Evolutionary conservation across 2,113 vertebrate genomes (phyloP).

Genomic region (Mystacornis crossleyi): DNA sequence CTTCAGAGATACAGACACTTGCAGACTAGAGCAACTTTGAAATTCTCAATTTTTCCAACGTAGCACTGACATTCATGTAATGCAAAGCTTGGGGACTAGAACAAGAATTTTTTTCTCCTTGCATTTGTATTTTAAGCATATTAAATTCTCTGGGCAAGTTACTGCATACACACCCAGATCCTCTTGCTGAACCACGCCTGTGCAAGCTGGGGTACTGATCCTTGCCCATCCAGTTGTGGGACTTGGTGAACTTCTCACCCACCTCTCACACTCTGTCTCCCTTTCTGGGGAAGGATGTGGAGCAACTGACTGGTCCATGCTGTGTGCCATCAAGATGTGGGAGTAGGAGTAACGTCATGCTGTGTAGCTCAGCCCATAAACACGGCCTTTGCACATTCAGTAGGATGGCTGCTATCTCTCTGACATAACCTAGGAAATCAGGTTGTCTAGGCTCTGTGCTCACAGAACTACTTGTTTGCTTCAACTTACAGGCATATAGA

Average conservation of each 20-base stretch:
- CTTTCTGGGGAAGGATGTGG: neutral
- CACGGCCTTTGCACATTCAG: neutral
- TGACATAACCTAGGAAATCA: neutral
- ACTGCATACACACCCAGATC: neutral
- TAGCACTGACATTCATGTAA: neutral
- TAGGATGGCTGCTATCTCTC: neutral
- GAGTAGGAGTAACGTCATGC: neutral
- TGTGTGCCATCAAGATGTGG: fast-evolving
- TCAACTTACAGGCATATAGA: neutral
- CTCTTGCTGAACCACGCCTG: neutral
- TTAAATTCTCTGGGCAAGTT: neutral
- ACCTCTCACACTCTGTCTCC: neutral
- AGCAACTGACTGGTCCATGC: neutral
- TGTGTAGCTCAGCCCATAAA: neutral
- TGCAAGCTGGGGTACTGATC: neutral
- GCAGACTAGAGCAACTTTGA: neutral
- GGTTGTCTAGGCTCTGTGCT: neutral
- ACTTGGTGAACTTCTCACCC: neutral
- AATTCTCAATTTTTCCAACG: neutral
- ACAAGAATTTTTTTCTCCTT: neutral
- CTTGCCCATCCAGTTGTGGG: neutral
- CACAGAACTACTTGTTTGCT: neutral
- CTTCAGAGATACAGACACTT: neutral
- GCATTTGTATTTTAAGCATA: neutral
- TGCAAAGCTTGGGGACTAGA: neutral